Percentiles rank a stretch among this genome's conserved stretches.
Evolutionary conservation across 2,797 vertebrate genomes (phyloP).

Genomic region (Ptychobarbus kaznakovi): DNA sequence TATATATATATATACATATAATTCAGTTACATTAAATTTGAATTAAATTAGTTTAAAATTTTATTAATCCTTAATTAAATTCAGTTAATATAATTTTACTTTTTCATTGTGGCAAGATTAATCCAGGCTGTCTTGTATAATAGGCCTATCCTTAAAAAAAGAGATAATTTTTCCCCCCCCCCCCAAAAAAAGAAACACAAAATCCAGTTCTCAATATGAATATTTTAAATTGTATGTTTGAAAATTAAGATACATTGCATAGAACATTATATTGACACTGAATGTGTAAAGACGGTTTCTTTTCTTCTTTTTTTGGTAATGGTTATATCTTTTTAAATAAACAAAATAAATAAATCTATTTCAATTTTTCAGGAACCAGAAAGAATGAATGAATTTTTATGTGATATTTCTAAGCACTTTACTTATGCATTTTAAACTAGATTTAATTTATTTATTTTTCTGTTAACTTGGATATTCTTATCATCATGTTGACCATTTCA

Average conservation of each 20-base stretch:
- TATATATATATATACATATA: too few species aligned
- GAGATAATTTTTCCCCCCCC: too few species aligned
- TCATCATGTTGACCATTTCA: neutral
- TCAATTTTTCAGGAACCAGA: neutral
- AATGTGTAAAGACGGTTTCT: neutral
- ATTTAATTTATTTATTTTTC: neutral
- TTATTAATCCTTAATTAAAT: neutral
- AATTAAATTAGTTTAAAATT: too few species aligned
- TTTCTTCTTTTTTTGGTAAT: neutral
- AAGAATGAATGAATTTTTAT: neutral
- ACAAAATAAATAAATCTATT: neutral
- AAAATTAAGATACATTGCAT: neutral
- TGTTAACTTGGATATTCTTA: neutral
- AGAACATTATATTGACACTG: too few species aligned
- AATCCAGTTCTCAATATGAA: neutral
- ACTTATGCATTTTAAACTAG: neutral
- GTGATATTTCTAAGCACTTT: neutral
- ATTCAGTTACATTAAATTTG: too few species aligned
- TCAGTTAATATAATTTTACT: neutral
- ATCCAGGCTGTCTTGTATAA: neutral
- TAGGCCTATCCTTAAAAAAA: neutral
- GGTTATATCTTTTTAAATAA: neutral
- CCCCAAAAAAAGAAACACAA: too few species aligned
- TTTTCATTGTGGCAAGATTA: neutral
- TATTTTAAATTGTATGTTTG: neutral